Conservation (phyloP, 1,140 invertebrate species). For the Amyelois transitella region DNA sequence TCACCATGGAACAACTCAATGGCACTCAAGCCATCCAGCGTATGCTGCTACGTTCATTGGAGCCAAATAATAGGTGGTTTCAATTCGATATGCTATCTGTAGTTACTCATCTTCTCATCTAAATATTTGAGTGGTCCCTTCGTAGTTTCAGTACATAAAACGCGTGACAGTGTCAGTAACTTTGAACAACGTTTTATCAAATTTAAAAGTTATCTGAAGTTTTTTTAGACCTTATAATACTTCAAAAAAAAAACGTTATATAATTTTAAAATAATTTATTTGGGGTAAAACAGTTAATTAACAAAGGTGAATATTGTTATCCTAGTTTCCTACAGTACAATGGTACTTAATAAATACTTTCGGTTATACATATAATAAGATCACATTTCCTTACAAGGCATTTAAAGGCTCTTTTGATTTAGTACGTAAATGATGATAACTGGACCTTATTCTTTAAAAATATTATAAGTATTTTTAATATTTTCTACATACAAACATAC, state of each 20-base stretch:
- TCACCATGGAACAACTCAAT: no score
- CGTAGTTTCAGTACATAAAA: no score
- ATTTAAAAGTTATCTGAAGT: no score
- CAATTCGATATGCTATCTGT: no score
- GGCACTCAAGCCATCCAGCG: no score
- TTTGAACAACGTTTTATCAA: no score
- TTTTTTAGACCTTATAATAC: neutral
- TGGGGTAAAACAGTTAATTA: constrained; percentile 30
- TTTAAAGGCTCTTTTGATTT: constrained; percentile 1
- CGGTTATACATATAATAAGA: constrained; percentile 37
- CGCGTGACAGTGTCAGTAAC: no score
- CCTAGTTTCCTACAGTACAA: constrained; percentile 18
- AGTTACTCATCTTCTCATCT: no score
- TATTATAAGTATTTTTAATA: neutral
- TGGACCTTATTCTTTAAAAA: neutral
- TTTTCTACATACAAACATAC: no score
- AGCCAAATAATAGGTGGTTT: no score
- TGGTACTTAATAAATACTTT: constrained; percentile 52
- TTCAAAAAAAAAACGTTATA: neutral
- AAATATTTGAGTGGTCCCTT: no score
- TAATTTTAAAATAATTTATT: constrained; percentile 39
- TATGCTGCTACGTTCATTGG: no score
- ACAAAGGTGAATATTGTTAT: constrained; percentile 38
- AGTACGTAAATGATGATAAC: neutral
- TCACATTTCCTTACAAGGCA: constrained; percentile 53